Conservation (phyloP, 2,113 vertebrate genomes). For the Furnarius figulus region DNA sequence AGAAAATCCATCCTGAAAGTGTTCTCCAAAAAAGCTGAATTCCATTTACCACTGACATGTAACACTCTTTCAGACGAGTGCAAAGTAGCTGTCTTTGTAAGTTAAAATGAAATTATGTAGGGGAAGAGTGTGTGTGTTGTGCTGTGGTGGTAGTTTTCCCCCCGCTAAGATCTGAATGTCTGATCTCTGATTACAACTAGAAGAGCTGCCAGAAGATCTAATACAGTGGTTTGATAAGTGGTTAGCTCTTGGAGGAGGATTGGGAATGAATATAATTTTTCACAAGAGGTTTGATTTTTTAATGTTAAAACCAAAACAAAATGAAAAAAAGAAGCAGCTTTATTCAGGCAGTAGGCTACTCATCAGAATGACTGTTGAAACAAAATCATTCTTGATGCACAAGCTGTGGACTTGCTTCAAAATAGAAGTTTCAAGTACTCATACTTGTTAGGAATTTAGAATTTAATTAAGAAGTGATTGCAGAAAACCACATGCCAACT, state of each 20-base stretch:
- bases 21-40: not conserved
- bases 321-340: not conserved
- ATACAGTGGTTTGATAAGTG: not conserved
- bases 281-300: not conserved
- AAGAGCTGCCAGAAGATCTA: not conserved
- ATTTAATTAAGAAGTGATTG: not conserved
- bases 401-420: not conserved
- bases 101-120: not conserved
- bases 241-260: not conserved
- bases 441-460: not conserved
- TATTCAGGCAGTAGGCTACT: constrained; percentile 30
- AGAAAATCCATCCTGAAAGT: not conserved
- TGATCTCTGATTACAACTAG: not conserved
- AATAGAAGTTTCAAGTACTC: not conserved
- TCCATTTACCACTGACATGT: not conserved
- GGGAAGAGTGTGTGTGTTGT: not conserved
- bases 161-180: not conserved
- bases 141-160: not conserved
- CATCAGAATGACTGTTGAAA: constrained; percentile 32
- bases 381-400: constrained; percentile 33
- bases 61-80: not conserved
- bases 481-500: not conserved
- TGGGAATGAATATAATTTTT: not conserved
- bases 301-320: not conserved
- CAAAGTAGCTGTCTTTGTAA: not conserved